Base-by-base conservation (phyloP, 2,888 invertebrate species). In the Lobophora halterata region DNA sequence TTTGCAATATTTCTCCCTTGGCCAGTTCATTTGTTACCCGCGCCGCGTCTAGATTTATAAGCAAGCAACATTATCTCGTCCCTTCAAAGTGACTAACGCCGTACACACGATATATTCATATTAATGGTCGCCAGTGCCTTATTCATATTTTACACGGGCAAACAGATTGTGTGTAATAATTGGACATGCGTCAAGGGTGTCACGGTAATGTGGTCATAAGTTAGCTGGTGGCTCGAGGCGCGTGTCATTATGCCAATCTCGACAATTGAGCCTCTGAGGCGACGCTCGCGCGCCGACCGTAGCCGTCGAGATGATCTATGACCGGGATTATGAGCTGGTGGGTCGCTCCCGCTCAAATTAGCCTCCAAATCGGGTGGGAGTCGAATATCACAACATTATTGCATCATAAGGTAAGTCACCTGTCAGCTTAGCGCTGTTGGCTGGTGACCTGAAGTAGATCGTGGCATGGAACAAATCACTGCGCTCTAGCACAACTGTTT, bases 181-280 rank as follows among this genome's bases (percentile, higher is more conserved):
- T 83, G 83, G 81, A 81, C 79, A 80, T 76, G 79, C 77, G 82
- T 83, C 85, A 82, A 72, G 73, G 72, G 67, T 78, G 83, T 80
- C 77, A 73, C 67, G 66, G 73, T 82, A 83, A 86, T 86, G 74
- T 70, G 80, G 72, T 65, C 78, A 73, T 85, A 82, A 65, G 80
- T 83, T 75, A 83, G 77, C 60, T 60, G 66, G 68, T 62, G 67
- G 79, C 72, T 69, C 61, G 56, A 55, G 70, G 75, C 76, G 53
- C 66, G 75, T 80, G 81, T 79, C 81, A 77, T 82, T 80, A 79
- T 74, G 79, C 78, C 82, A 79, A 82, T 82, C 79, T 66, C 61
- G 65, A 75, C 78, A 76, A 80, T 79, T 75, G 79, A 74, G 71
- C 62, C 66, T 57, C 64, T 41, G 59, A 31, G 41, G 54, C 55